Percentiles rank a stretch among this genome's conserved stretches.
phyloP scores from a whole-genome alignment of 2,888 invertebrate species.

The Axea sp. region DNA sequence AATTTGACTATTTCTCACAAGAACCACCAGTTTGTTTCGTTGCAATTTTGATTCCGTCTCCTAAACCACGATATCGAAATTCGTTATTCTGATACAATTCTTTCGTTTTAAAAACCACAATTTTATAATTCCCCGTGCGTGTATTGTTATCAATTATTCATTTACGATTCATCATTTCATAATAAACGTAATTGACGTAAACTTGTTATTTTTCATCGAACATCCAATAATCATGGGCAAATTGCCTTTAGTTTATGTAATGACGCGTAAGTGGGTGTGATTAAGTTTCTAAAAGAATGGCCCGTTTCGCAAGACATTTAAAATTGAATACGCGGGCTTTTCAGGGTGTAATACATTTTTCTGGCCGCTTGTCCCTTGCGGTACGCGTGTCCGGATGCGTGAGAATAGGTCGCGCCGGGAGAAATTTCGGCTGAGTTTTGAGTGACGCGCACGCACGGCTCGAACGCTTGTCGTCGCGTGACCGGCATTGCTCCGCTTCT shows the following conservation, averaged over 20 bases:
- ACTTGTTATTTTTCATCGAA: neutral
- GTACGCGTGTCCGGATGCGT: conserved; percentile 64
- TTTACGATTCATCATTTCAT: neutral
- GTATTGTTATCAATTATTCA: conserved; percentile 1
- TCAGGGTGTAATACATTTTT: conserved; percentile 48
- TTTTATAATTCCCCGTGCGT: too few species aligned
- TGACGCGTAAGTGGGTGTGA: conserved; percentile 36
- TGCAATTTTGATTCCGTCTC: too few species aligned
- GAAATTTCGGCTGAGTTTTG: conserved; percentile 71
- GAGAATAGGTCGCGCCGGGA: conserved; percentile 67
- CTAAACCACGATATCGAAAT: too few species aligned
- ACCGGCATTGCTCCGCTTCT: conserved; percentile 63
- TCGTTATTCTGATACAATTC: too few species aligned
- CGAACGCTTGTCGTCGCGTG: conserved; percentile 69
- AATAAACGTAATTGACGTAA: conserved; percentile 6
- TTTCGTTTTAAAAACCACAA: too few species aligned
- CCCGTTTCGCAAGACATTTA: conserved; percentile 36
- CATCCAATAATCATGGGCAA: conserved; percentile 12
- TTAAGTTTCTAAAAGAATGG: conserved; percentile 45
- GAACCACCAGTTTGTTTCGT: too few species aligned
- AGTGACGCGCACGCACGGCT: conserved; percentile 73
- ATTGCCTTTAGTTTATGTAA: conserved; percentile 14
- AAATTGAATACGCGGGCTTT: conserved; percentile 45
- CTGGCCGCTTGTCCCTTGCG: conserved; percentile 50
- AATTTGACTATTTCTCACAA: too few species aligned